These are phyloP conservation scores for Ashinkailepas kermadecensis DNA, from an alignment of 2,888 invertebrate species.

Conservation along the genomic window DNA sequence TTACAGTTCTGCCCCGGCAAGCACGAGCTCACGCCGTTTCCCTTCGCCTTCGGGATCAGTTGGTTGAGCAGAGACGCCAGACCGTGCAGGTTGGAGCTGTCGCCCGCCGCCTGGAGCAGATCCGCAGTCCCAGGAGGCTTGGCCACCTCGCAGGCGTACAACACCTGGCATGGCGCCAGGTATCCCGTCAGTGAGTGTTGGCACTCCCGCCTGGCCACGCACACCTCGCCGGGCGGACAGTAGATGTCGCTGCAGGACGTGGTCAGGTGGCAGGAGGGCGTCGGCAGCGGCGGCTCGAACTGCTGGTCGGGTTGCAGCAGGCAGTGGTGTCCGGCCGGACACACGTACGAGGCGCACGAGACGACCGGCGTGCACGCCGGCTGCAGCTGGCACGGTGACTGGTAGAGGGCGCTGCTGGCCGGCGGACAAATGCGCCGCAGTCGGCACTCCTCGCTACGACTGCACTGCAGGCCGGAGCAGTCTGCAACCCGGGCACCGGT, in stretches of 20 bases:
- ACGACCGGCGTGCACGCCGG: not conserved
- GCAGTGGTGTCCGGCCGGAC: not conserved
- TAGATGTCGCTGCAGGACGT: not conserved
- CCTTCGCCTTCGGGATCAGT: too few relatives aligned
- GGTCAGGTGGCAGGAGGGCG: not conserved
- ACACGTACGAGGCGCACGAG: not conserved
- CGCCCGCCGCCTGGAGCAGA: too few relatives aligned
- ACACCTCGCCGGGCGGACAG: not conserved
- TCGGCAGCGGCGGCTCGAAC: not conserved
- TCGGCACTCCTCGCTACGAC: not conserved
- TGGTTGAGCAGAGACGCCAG: too few relatives aligned
- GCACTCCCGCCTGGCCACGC: not conserved
- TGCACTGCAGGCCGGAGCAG: not conserved
- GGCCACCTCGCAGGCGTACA: not conserved
- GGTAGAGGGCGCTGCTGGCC: not conserved
- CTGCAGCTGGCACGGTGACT: not conserved
- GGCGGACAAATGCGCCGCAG: not conserved
- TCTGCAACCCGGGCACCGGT: not conserved
- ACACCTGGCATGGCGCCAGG: not conserved
- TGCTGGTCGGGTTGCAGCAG: not conserved
- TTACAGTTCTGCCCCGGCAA: too few relatives aligned
- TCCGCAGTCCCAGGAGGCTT: too few relatives aligned
- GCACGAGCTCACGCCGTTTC: too few relatives aligned
- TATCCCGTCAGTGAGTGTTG: not conserved
- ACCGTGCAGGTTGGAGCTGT: too few relatives aligned